Percentiles rank a stretch among this genome's conserved stretches.
Conservation (phyloP, 2,888 invertebrate genomes). For the Masnerella sp. region DNA sequence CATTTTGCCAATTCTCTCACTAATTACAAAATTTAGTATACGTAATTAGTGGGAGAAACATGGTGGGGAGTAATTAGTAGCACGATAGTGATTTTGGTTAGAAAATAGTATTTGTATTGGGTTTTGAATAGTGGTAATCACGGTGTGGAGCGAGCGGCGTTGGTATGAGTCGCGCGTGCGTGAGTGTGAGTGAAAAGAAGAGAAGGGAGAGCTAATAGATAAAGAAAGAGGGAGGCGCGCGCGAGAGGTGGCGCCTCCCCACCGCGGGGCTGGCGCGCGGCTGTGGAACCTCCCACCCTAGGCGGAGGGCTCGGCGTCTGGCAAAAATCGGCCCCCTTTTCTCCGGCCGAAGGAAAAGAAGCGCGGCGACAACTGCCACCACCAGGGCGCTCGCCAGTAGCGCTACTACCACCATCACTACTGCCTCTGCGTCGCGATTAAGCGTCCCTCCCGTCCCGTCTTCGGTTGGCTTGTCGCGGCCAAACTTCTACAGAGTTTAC, state of each 20-base stretch:
- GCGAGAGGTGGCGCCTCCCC: conserved; percentile 72
- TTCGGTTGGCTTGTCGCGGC: conserved; percentile 2
- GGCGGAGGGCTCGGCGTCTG: conserved; percentile 72
- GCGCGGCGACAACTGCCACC: conserved; percentile 74
- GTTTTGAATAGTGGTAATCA: no score
- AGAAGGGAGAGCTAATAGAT: conserved; percentile 50
- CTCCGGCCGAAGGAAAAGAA: conserved; percentile 72
- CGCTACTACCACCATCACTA: conserved; percentile 65
- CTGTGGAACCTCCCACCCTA: conserved; percentile 75
- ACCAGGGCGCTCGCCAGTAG: conserved; percentile 62
- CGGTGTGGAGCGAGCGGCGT: background rate
- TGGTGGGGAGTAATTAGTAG: no score
- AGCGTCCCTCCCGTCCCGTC: conserved; percentile 17
- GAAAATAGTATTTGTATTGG: no score
- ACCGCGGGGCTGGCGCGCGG: conserved; percentile 67
- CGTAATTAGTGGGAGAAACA: no score
- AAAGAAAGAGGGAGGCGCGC: conserved; percentile 57
- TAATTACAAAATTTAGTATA: no score
- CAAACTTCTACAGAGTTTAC: no score
- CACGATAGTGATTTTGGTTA: no score
- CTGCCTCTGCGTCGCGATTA: conserved; percentile 53
- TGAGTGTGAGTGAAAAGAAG: conserved; percentile 53
- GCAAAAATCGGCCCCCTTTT: conserved; percentile 76
- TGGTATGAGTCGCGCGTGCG: conserved; percentile 42
- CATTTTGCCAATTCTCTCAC: no score